These are phyloP conservation scores for Saccopteryx leptura DNA, from an alignment of 2,113 vertebrate genomes.

Conservation along the genomic window DNA sequence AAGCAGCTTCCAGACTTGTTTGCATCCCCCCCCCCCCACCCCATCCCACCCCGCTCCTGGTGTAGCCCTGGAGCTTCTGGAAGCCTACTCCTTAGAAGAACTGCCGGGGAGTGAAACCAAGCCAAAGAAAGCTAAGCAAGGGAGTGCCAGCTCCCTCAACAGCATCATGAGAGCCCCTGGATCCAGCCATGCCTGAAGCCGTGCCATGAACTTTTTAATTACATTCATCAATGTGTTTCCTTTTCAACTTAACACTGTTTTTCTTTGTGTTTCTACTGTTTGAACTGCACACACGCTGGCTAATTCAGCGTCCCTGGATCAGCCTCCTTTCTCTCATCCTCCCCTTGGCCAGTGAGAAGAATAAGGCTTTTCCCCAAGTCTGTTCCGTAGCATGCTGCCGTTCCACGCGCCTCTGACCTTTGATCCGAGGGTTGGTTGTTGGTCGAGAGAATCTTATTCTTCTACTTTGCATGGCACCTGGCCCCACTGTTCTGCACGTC, in stretches of 20 bases:
- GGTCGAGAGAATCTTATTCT: background rate
- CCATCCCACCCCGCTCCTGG: too few species aligned
- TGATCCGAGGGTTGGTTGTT: background rate
- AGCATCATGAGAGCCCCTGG: background rate
- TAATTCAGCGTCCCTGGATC: background rate
- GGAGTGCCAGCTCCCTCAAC: background rate
- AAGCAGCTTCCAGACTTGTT: background rate
- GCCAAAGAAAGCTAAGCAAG: background rate
- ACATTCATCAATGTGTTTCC: background rate
- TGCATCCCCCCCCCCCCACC: background rate
- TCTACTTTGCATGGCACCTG: background rate
- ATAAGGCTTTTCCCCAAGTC: background rate
- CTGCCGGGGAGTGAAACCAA: background rate
- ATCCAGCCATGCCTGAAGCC: constrained; percentile 57
- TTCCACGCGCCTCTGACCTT: background rate
- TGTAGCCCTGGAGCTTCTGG: background rate
- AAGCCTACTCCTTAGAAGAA: background rate
- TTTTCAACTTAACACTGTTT: constrained; percentile 12
- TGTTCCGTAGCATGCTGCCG: background rate
- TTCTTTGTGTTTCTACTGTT: constrained; percentile 7
- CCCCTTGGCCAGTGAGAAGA: background rate
- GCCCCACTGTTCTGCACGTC: background rate
- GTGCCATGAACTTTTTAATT: background rate
- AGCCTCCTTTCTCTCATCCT: background rate
- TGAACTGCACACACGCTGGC: background rate